These are phyloP conservation scores for Aphis craccivora DNA, from an alignment of 1,140 invertebrate species.

Conservation along the genomic window DNA sequence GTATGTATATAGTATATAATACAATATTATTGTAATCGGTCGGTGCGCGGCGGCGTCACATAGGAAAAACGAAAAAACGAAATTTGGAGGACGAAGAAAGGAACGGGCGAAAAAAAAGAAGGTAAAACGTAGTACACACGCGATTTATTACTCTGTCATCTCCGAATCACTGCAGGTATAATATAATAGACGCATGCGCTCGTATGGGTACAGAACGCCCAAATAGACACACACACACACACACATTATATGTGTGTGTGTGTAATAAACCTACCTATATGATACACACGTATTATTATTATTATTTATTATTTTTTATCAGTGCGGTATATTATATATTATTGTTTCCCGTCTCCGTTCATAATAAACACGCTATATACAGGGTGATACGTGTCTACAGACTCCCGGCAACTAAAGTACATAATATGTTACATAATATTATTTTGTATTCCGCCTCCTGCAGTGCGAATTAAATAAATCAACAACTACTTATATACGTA, in stretches of 20 bases:
- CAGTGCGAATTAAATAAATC: neutral
- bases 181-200: neutral
- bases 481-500: neutral
- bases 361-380: neutral
- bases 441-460: neutral
- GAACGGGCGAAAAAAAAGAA: neutral
- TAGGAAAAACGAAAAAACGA: slow-evolving; percentile 27
- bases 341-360: slow-evolving; percentile 33
- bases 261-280: neutral
- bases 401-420: neutral
- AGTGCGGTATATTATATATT: neutral
- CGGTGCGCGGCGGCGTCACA: neutral
- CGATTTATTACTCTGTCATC: slow-evolving; percentile 41
- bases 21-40: neutral
- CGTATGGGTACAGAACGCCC: neutral
- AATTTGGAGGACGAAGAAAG: slow-evolving; percentile 22
- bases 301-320: slow-evolving; percentile 2
- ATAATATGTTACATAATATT: no score
- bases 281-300: slow-evolving; percentile 12
- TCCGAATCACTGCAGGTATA: neutral
- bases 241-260: neutral
- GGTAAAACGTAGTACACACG: neutral
- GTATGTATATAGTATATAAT: neutral
- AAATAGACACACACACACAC: neutral
- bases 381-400: neutral